Evolutionary conservation across 2,888 invertebrate species (phyloP), one percentile per base, ranked within the genome.

Genomic region (Athripsodes cinereus): DNA sequence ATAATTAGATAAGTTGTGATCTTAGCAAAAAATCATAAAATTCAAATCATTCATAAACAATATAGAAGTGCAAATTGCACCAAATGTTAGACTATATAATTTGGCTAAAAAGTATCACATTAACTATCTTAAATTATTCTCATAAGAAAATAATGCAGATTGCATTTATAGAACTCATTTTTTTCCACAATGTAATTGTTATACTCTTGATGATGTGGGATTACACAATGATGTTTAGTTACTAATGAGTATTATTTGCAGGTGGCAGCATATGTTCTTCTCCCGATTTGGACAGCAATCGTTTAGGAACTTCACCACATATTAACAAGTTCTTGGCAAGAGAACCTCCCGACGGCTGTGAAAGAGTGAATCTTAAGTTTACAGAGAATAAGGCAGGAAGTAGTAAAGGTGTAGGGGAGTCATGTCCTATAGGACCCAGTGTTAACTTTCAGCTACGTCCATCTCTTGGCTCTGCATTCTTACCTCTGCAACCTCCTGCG

Each of bases 271-370:
- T 86, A 60, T 86, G 87, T 67, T 88, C 88, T 51, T 88, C 88
- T 61, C 88, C 88, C 18, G 88, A 88, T 69, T 82, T 86, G 63
- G 88, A 88, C 66, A 80, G 82, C 58, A 81, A 82, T 65, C 83
- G 84, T 68, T 78, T 86, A 59, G 89, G 88, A 55, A 87, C 90
- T 60, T 92, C 92, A 62, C 92, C 92, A 40, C 88, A 89, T 72
- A 90, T 91, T 70, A 90, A 91, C 73, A 83, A 86, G 69, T 91
- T 91, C 74, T 80, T 92, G 69, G 90, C 91, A 40, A 80, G 92
- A 54, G 91, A 91, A 74, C 92, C 92, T 53, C 92, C 92, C 21
- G 92, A 92, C 79, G 92, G 92, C 69, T 92, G 92, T 80, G 92
- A 92, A 80, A 88, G 87, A 76, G 88, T 80, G 61, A 85, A 83